Evolutionary conservation across 2,888 invertebrate species (phyloP), one percentile per base, ranked within the genome.

Genomic region (Rhorus exstirpatorius): DNA sequence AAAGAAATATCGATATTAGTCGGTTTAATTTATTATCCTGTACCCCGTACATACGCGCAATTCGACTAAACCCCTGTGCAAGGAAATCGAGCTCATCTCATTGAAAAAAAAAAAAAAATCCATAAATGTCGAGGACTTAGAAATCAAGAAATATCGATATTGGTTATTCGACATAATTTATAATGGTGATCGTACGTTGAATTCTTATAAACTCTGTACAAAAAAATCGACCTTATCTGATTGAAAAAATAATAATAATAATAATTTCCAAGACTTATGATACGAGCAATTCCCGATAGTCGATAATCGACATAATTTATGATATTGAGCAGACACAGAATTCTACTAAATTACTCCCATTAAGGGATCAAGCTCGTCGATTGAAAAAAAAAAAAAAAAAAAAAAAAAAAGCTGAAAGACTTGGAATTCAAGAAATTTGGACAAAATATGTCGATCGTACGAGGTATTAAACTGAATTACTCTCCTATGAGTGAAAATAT

Each of bases 1-100:
- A 71, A 76, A 65, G 70, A 60, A 65, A 55, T 65, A 51, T 67
- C 65, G 71, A 65, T 41, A 65, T 60, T 51, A 53, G 38, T 51
- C 31, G 17, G 31, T 41, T 46, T 21, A 46, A 71, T 65, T 71
- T 63, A 71, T 65, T 21, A 71, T 38, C 21, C 12, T 26, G n/a
- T 68, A 53, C 68, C 19, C 24, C 2, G 17, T 17, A 14, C 1
- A 14, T 10, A n/a, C n/a, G 7, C 31, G 38, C 38, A 41, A 51
- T 67, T 51, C 17, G n/a, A 67, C 19, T 31, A 49, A 46, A 17
- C 35, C n/a, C n/a, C n/a, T n/a, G n/a, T 51, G 31, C 49, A 21
- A 51, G 51, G 19, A 21, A 67, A 31, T 31, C 46, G 31, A 31
- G 49, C 24, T 55, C 60, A 38, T 31, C 12, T 6, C n/a, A n/a